These are phyloP conservation scores for Ctenopoma kingsleyae DNA, from an alignment of 2,797 vertebrate genomes.

Conservation along the genomic window DNA sequence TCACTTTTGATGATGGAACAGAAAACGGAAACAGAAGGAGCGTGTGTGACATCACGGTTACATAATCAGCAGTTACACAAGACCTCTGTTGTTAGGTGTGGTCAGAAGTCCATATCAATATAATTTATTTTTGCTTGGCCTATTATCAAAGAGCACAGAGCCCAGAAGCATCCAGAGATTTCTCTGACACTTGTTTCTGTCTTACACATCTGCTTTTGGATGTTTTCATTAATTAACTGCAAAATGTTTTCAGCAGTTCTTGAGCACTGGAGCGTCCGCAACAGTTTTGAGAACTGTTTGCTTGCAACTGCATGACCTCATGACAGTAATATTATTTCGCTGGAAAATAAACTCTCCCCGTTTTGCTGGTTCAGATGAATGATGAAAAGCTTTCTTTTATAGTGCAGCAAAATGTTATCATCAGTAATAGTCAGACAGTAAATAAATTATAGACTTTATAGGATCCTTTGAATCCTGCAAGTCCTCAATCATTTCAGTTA, in stretches of 20 bases:
- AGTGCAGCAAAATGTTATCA: too few relatives aligned
- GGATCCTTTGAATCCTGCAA: too few relatives aligned
- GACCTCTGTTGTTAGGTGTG: conserved; percentile 2
- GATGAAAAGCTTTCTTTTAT: too few relatives aligned
- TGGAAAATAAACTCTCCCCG: too few relatives aligned
- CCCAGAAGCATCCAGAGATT: conserved; percentile 7
- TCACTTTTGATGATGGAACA: too few relatives aligned
- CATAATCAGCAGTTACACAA: conserved; percentile 33
- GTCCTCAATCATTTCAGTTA: too few relatives aligned
- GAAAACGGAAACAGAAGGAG: background rate
- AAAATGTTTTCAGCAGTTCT: conserved; percentile 4
- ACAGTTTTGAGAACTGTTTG: background rate
- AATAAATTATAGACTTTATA: too few relatives aligned
- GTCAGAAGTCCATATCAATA: conserved; percentile 2
- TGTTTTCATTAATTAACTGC: conserved; percentile 3
- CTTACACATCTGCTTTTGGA: conserved; percentile 5
- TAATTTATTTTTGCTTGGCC: too few relatives aligned
- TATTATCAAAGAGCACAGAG: conserved; percentile 10
- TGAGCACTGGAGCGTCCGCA: too few relatives aligned
- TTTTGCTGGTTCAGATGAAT: too few relatives aligned
- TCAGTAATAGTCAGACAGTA: too few relatives aligned
- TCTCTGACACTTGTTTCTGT: conserved; percentile 1
- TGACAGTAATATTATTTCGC: background rate
- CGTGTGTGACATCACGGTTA: conserved; percentile 18
- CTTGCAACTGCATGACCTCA: background rate